A percentile compares a stretch with the other conserved stretches of the same genome.
Evolutionary conservation across 1,140 invertebrate species (phyloP).

Genomic region (Plectrocnemia conspersa): DNA sequence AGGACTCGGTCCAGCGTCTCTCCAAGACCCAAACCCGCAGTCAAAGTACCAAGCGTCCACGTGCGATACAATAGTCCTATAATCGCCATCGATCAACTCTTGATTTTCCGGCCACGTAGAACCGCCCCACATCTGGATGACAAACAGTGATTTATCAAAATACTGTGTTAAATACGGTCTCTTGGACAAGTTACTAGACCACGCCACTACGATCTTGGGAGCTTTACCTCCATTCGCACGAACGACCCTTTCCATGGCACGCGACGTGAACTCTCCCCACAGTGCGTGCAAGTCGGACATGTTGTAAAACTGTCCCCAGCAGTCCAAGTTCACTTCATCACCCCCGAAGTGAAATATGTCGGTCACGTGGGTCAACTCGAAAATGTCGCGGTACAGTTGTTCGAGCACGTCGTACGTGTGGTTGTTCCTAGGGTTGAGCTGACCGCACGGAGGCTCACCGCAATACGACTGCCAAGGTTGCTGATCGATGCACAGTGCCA

Average conservation of each 20-base stretch:
- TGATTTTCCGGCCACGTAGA: constrained; percentile 71
- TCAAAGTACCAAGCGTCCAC: constrained; percentile 83
- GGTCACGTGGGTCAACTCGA: constrained; percentile 59
- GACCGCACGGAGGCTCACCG: constrained; percentile 78
- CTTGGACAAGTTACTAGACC: constrained; percentile 75
- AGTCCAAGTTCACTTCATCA: constrained; percentile 75
- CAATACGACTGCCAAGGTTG: constrained; percentile 74
- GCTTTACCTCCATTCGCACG: constrained; percentile 60
- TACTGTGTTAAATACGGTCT: constrained; percentile 62
- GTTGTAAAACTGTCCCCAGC: constrained; percentile 69
- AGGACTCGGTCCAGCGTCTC: constrained; percentile 61
- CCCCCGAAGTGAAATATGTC: constrained; percentile 78
- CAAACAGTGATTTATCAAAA: constrained; percentile 50
- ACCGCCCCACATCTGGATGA: constrained; percentile 72
- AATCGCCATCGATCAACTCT: constrained; percentile 67
- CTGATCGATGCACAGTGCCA: constrained; percentile 68
- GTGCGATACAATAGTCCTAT: constrained; percentile 73
- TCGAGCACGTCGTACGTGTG: constrained; percentile 67
- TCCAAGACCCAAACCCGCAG: constrained; percentile 77
- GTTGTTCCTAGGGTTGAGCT: constrained; percentile 74
- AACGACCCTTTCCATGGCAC: constrained; percentile 57
- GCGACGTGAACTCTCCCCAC: constrained; percentile 71
- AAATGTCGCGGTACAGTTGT: constrained; percentile 62
- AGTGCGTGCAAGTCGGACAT: constrained; percentile 69
- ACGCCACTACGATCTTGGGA: constrained; percentile 63